Conservation (phyloP, 2,888 invertebrate species). For the Caenorhabditis angaria region DNA sequence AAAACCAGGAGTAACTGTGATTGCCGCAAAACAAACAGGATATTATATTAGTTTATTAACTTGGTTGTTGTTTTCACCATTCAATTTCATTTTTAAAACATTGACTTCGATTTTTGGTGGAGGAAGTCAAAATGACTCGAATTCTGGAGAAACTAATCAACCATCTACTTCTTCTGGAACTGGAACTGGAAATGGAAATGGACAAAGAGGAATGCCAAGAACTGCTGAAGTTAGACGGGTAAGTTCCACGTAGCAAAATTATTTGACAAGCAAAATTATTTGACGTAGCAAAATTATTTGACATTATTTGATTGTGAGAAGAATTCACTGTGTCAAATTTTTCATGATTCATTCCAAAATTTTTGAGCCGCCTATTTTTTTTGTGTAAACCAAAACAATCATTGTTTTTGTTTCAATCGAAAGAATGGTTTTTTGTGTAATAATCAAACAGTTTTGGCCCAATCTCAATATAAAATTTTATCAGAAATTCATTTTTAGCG, state of each 20-base stretch:
- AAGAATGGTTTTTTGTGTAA: no score
- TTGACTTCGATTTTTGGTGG: neutral
- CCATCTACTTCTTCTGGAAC: neutral
- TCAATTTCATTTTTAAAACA: conserved; percentile 19
- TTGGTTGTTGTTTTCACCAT: conserved; percentile 16
- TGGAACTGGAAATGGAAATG: neutral
- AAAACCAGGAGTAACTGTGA: neutral
- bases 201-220: conserved; percentile 36
- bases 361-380: no score
- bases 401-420: no score
- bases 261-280: no score
- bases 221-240: conserved; percentile 37
- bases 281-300: no score
- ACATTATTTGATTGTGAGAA: no score
- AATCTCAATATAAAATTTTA: no score
- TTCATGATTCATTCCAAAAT: no score
- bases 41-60: conserved; percentile 11
- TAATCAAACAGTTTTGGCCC: no score
- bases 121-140: neutral
- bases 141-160: neutral
- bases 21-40: neutral
- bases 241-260: conserved; percentile 9
- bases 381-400: no score
- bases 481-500: no score
- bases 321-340: no score